These are phyloP conservation scores for Spilosoma lubricipeda DNA, from an alignment of 2,888 invertebrate genomes.

Conservation along the genomic window DNA sequence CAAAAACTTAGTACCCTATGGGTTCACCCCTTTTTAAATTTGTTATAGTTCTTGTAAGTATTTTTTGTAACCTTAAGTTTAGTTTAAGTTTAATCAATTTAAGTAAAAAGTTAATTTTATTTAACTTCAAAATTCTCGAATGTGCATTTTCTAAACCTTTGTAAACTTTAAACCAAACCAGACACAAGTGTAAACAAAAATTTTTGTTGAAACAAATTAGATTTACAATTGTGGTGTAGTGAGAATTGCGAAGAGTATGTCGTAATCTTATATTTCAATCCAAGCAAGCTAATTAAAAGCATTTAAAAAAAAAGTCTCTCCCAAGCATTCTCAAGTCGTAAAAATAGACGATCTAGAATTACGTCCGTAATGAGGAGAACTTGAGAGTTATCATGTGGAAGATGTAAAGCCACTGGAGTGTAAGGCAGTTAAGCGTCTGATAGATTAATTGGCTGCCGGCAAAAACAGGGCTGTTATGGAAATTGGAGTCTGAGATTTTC, in stretches of 20 bases:
- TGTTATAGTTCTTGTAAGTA: no score
- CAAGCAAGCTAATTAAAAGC: no score
- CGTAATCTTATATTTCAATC: background rate
- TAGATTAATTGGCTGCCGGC: constrained; percentile 47
- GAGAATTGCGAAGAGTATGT: background rate
- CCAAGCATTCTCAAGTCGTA: background rate
- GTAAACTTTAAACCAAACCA: no score
- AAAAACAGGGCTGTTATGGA: constrained; percentile 41
- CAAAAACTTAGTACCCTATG: no score
- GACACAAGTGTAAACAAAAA: no score
- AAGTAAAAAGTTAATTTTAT: no score
- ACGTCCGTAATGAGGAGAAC: constrained; percentile 33
- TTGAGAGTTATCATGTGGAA: constrained; percentile 45
- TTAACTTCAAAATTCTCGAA: no score
- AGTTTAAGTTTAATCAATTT: no score
- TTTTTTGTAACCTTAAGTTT: no score
- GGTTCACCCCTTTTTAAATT: no score
- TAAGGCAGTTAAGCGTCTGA: constrained; percentile 44
- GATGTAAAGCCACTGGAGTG: constrained; percentile 43
- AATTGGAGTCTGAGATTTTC: constrained; percentile 24
- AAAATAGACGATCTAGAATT: constrained; percentile 41
- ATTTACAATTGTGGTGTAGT: background rate
- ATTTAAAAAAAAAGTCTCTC: background rate
- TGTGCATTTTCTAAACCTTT: no score
- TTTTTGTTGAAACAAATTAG: no score